Percentiles rank a stretch among this genome's conserved stretches.
Evolutionary conservation across 2,888 invertebrate species (phyloP).

Genomic region (Chymomyza amoena): DNA sequence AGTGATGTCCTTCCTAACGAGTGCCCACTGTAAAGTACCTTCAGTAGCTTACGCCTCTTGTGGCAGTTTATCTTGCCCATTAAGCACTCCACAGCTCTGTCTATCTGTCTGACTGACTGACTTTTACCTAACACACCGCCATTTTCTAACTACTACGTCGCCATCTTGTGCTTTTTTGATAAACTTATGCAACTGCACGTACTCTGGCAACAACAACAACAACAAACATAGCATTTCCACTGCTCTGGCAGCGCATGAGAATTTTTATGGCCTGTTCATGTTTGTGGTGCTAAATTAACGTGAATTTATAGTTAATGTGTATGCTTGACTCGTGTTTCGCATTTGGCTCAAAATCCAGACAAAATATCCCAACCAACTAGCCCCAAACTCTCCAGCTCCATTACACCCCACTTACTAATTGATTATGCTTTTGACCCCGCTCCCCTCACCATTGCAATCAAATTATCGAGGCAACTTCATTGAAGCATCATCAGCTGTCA

Average conservation of each 20-base stretch:
- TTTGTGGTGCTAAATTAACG: slow-evolving; percentile 67
- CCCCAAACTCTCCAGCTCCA: background rate
- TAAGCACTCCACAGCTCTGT: slow-evolving; percentile 56
- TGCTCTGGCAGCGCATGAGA: slow-evolving; percentile 48
- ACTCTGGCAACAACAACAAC: slow-evolving; percentile 27
- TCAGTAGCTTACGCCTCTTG: background rate
- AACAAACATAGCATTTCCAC: slow-evolving; percentile 1
- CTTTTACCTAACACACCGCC: slow-evolving; percentile 20
- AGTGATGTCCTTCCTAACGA: background rate
- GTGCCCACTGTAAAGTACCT: background rate
- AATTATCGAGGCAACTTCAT: slow-evolving; percentile 42
- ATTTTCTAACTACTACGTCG: slow-evolving; percentile 12
- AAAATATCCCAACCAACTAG: background rate
- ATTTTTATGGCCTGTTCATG: slow-evolving; percentile 60
- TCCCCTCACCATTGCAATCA: slow-evolving; percentile 4
- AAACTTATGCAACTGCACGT: slow-evolving; percentile 74
- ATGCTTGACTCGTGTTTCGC: slow-evolving; percentile 30
- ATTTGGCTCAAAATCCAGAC: slow-evolving; percentile 13
- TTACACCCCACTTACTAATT: slow-evolving; percentile 45
- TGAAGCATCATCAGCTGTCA: slow-evolving; percentile 66
- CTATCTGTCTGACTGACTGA: slow-evolving; percentile 14
- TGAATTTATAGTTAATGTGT: slow-evolving; percentile 74
- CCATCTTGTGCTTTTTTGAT: background rate
- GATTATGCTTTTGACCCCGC: slow-evolving; percentile 51
- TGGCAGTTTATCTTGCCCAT: slow-evolving; percentile 67